Evolutionary conservation across 2,888 invertebrate species (phyloP), one percentile per base, ranked within the genome.

Genomic region (Fragum sueziense): DNA sequence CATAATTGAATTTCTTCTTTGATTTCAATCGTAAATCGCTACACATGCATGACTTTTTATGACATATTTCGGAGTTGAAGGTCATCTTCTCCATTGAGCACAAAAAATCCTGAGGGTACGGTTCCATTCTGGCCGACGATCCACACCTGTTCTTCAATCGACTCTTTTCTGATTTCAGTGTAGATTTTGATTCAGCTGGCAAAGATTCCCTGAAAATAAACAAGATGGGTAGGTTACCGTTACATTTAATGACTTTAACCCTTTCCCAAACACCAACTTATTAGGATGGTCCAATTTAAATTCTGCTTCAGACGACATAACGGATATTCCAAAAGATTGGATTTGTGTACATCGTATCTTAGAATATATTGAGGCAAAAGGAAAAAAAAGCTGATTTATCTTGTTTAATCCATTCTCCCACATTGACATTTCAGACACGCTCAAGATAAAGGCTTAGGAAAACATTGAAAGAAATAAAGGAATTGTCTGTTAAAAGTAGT

Each of bases 31-130:
- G 61, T 11, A 81, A 59, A 52, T 84, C 85, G 61, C 78, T 80
- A 74, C 88, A 88, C 51, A 74, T 72, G 70, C 90, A 90, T 1
- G 79, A 83, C 54, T 80, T 74, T 72, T 85, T 86, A 7, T 83
- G 81, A 70, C 90, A 90, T 59, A 82, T 79, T 62, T 87, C 88
- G 2, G 83, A 78, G 62, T 85, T 80, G 34, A 90, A 85, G 47
- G 85, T 84, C 33, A 90, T 82, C 52, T 86, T 85, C 78, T 88
- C 86, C 79, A 90, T 85, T 47, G 89, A 86, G 33, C 84, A 79
- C 14, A 88, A 80, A 29, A 74, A 74, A 57, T 68, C 69, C 27
- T 61, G 74, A 17, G 74, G 74, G 34, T 69, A 74, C 29, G 74
- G 74, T 37, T 74, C 74, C 68, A 69, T 68, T 69, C 74, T 68